phyloP scores from a whole-genome alignment of 2,888 invertebrate genomes.

The Acleris emargana region DNA sequence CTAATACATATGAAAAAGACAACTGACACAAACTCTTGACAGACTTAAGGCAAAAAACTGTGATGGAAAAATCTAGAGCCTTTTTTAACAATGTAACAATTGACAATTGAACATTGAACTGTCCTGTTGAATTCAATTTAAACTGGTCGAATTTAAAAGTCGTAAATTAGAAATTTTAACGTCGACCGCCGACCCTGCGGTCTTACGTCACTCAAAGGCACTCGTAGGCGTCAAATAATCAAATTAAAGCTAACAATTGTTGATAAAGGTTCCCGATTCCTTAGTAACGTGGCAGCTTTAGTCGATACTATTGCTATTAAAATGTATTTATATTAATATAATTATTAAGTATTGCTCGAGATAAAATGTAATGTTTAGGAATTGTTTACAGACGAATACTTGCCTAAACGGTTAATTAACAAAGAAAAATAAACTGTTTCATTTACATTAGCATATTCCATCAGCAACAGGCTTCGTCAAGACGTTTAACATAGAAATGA shows the following conservation, averaged over 20 bases:
- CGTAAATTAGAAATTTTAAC: conserved; percentile 73
- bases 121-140: conserved; percentile 58
- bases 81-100: not conserved
- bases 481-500: no score
- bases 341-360: no score
- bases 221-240: conserved; percentile 65
- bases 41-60: no score
- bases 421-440: no score
- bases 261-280: conserved; percentile 59
- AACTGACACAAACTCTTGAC: no score
- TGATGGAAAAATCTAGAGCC: not conserved
- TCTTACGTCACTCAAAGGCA: conserved; percentile 47
- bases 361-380: no score
- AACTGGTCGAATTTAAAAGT: conserved; percentile 66
- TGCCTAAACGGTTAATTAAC: no score
- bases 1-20: no score
- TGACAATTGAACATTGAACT: conserved; percentile 34
- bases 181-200: conserved; percentile 62
- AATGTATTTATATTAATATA: no score
- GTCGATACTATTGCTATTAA: conserved; percentile 4
- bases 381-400: no score
- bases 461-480: no score
- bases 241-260: conserved; percentile 70
- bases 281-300: conserved; percentile 47
- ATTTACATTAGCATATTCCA: no score